Evolutionary conservation across 2,797 vertebrate genomes (phyloP).

Genomic region (Pipistrellus nathusii): DNA sequence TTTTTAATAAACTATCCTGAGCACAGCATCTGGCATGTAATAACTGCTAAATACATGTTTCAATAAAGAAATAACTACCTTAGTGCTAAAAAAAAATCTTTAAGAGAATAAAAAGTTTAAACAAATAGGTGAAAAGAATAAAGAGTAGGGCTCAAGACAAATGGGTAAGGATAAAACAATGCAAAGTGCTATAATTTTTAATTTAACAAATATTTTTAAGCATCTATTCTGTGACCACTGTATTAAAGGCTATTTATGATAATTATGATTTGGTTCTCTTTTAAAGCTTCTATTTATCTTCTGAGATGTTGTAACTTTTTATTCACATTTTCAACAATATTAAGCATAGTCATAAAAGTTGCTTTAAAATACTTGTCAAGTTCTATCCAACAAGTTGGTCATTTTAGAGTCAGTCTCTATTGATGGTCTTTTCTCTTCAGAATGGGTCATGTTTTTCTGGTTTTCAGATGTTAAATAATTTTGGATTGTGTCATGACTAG

Average conservation of each 20-base stretch:
- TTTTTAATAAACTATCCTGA: neutral
- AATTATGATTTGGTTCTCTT: neutral
- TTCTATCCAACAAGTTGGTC: neutral
- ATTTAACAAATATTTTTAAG: neutral
- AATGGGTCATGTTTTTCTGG: neutral
- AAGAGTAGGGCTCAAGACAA: neutral
- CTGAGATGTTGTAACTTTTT: constrained; percentile 1
- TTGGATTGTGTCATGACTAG: neutral
- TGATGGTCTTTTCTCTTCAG: neutral
- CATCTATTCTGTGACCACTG: neutral
- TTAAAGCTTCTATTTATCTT: constrained; percentile 19
- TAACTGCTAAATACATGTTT: neutral
- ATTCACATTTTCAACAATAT: constrained; percentile 20
- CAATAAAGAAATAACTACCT: neutral
- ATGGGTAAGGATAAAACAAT: neutral
- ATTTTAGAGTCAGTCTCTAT: neutral
- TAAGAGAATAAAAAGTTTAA: constrained; percentile 14
- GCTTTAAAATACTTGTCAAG: constrained; percentile 22
- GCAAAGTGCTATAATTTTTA: neutral
- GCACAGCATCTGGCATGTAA: neutral
- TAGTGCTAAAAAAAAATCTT: neutral
- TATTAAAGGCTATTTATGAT: neutral
- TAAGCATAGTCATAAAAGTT: constrained; percentile 19
- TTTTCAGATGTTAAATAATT: neutral
- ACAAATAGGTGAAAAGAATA: neutral